phyloP scores from a whole-genome alignment of 1,140 invertebrate species.

The Augochlora pura region DNA sequence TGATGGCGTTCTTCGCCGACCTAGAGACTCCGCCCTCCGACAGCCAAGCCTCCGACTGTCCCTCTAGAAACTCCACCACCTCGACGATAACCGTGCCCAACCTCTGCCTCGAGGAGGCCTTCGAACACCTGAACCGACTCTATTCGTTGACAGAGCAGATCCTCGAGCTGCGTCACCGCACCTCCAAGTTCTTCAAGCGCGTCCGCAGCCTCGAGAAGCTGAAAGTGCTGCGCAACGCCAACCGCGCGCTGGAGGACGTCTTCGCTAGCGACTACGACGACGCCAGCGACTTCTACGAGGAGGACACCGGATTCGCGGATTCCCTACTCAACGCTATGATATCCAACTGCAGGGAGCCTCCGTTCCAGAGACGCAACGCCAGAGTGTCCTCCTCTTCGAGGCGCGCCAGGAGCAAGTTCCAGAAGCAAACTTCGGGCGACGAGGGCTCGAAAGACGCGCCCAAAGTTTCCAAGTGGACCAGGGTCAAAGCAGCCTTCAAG shows the following conservation, averaged over 20 bases:
- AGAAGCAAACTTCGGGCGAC: slow-evolving; percentile 20
- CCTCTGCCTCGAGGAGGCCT: slow-evolving; percentile 81
- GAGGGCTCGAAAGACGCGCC: slow-evolving; percentile 48
- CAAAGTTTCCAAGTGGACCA: slow-evolving; percentile 90
- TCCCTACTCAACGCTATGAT: slow-evolving; percentile 65
- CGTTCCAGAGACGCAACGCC: slow-evolving; percentile 26
- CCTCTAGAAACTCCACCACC: slow-evolving; percentile 46
- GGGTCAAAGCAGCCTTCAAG: slow-evolving; percentile 90
- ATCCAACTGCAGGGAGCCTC: slow-evolving; percentile 52
- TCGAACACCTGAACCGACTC: slow-evolving; percentile 89
- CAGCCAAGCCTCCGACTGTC: slow-evolving; percentile 40
- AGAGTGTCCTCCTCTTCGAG: slow-evolving; percentile 36
- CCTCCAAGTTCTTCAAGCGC: slow-evolving; percentile 84
- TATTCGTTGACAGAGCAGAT: slow-evolving; percentile 88
- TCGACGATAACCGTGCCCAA: slow-evolving; percentile 58
- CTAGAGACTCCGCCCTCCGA: slow-evolving; percentile 38
- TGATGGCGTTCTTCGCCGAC: slow-evolving; percentile 46
- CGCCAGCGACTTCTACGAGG: slow-evolving; percentile 44
- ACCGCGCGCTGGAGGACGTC: slow-evolving; percentile 47
- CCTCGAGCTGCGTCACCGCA: slow-evolving; percentile 86
- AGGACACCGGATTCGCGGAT: slow-evolving; percentile 68
- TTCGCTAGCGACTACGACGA: slow-evolving; percentile 37
- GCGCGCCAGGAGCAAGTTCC: slow-evolving; percentile 78
- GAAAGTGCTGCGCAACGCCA: slow-evolving; percentile 79
- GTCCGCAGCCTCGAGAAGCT: slow-evolving; percentile 88